Conservation (phyloP, 2,888 invertebrate genomes). For the Lottia gigantea region DNA sequence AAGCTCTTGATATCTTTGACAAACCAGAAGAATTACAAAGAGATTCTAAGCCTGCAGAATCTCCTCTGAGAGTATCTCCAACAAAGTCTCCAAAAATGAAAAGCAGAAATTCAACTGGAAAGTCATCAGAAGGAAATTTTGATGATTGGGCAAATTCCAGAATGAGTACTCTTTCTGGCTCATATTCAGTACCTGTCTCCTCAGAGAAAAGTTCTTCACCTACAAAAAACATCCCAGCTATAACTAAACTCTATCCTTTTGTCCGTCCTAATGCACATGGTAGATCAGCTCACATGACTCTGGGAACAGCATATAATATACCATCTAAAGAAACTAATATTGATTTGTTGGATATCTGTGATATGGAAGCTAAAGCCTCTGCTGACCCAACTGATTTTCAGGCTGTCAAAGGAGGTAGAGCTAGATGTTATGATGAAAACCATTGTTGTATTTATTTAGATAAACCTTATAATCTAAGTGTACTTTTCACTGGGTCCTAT, state of each 20-base stretch:
- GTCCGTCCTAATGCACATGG: conserved; percentile 23
- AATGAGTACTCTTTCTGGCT: background rate
- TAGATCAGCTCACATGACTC: conserved; percentile 51
- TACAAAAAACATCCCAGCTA: background rate
- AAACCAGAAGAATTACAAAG: conserved; percentile 43
- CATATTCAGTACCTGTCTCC: background rate
- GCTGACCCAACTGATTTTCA: conserved; percentile 13
- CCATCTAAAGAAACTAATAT: conserved; percentile 35
- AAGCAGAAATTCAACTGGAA: conserved; percentile 17
- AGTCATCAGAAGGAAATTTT: background rate
- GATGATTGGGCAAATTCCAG: background rate
- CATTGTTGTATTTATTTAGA: conserved; percentile 34
- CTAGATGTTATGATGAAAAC: conserved; percentile 31
- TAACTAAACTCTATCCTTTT: background rate
- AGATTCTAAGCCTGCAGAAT: conserved; percentile 14
- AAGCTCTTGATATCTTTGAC: conserved; percentile 55
- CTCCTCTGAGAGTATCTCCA: background rate
- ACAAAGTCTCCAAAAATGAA: background rate
- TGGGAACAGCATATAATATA: conserved; percentile 38
- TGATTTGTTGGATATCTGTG: conserved; percentile 35
- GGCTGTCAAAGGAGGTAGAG: conserved; percentile 25
- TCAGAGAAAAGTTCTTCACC: no score
- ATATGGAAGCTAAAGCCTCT: conserved; percentile 22
- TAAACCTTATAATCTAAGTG: conserved; percentile 21
- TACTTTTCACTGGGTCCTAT: conserved; percentile 31